Conservation (phyloP, 2,888 invertebrate genomes). For the Tetropium fuscum region DNA sequence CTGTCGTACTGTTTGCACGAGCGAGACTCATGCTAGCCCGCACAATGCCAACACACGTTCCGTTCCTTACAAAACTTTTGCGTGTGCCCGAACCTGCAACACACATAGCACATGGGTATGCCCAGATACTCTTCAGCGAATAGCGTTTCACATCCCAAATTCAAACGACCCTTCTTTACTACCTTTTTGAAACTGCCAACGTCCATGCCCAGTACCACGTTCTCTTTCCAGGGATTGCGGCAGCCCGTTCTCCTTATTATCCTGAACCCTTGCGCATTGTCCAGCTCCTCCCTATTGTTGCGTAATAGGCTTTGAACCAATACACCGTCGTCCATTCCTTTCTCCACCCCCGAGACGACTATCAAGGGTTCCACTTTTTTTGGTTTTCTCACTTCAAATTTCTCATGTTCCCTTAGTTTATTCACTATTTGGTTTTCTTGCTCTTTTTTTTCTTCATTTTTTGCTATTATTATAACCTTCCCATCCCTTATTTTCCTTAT, state of each 20-base stretch:
- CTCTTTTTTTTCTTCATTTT: neutral
- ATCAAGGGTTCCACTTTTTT: neutral
- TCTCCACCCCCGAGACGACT: neutral
- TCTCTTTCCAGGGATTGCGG: constrained; percentile 11
- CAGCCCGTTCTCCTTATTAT: neutral
- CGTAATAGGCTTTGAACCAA: neutral
- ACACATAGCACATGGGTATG: constrained; percentile 26
- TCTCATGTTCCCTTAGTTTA: neutral
- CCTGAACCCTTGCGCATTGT: neutral
- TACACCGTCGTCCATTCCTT: neutral
- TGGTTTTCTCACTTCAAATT: neutral
- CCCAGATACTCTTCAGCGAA: constrained; percentile 14
- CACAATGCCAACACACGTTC: constrained; percentile 15
- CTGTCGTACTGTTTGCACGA: neutral
- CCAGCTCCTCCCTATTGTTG: neutral
- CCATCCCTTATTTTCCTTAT: neutral
- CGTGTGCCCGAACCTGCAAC: constrained; percentile 27
- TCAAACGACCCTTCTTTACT: constrained; percentile 4
- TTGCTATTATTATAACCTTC: neutral
- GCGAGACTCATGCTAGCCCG: constrained; percentile 6
- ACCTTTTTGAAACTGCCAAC: neutral
- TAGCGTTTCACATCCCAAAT: neutral
- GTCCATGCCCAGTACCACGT: neutral
- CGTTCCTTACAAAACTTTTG: constrained; percentile 9
- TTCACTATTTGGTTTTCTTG: neutral